A percentile compares a stretch with the other conserved stretches of the same genome.
phyloP scores from a whole-genome alignment of 2,113 vertebrate species.

The Thymallus thymallus region DNA sequence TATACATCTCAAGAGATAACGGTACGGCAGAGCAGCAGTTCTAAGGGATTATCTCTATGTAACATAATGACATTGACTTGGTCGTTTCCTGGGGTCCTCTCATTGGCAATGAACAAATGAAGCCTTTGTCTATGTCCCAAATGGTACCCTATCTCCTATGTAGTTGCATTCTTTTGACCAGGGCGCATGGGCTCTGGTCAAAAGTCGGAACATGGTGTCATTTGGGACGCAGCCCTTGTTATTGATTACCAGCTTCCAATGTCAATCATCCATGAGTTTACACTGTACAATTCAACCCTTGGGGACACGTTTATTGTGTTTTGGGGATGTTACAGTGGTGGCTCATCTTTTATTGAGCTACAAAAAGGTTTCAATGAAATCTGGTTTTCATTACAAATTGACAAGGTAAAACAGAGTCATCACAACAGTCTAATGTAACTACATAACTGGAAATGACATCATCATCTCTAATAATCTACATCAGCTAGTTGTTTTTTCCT shows the following conservation, averaged over 20 bases:
- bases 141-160: too few relatives aligned
- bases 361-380: constrained; percentile 88
- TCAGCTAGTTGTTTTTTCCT: constrained; percentile 76
- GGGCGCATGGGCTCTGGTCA: too few relatives aligned
- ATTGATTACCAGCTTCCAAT: constrained; percentile 21
- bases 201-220: too few relatives aligned
- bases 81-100: too few relatives aligned
- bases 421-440: constrained; percentile 89
- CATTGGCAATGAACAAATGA: too few relatives aligned
- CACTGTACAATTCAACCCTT: constrained; percentile 76
- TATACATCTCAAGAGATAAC: too few relatives aligned
- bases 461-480: constrained; percentile 87
- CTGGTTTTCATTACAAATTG: constrained; percentile 88
- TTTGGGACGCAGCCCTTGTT: neutral
- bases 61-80: too few relatives aligned
- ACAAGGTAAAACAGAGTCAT: constrained; percentile 84
- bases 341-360: constrained; percentile 84
- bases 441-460: constrained; percentile 91
- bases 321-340: constrained; percentile 89
- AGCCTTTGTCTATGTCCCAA: too few relatives aligned
- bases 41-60: too few relatives aligned
- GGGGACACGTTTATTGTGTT: constrained; percentile 88
- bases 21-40: too few relatives aligned
- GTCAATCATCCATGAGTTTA: constrained; percentile 28
- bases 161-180: too few relatives aligned